Conservation (phyloP, 2,797 vertebrate genomes). For the Manis pentadactyla region DNA sequence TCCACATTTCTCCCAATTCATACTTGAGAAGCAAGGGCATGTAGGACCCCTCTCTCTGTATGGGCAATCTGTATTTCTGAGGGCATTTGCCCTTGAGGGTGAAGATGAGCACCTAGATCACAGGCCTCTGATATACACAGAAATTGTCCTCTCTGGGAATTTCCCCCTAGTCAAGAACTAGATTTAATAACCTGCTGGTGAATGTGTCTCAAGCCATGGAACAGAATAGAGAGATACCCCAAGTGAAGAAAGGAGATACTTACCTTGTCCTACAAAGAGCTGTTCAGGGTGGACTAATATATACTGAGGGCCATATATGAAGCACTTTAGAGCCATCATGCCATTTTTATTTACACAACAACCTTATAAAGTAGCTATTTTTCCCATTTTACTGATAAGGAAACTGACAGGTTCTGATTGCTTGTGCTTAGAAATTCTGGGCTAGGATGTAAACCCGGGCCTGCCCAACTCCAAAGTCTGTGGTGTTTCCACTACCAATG, state of each 20-base stretch:
- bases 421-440: not conserved
- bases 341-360: constrained; percentile 21
- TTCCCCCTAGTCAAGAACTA: constrained; percentile 55
- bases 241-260: not conserved
- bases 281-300: constrained; percentile 13
- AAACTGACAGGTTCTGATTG: not conserved
- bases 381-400: not conserved
- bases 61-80: constrained; percentile 35
- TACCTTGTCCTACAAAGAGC: constrained; percentile 46
- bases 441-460: constrained; percentile 5
- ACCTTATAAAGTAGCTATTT: constrained; percentile 34
- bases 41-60: not conserved
- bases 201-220: constrained; percentile 63
- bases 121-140: constrained; percentile 49
- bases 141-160: constrained; percentile 60
- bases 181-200: constrained; percentile 57
- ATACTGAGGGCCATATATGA: not conserved
- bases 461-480: not conserved
- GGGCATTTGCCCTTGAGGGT: not conserved
- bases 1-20: not conserved
- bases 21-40: not conserved
- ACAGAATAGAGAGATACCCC: constrained; percentile 50
- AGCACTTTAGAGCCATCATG: not conserved
- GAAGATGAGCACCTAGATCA: constrained; percentile 39
- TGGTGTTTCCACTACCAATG: not conserved